Evolutionary conservation across 2,113 vertebrate genomes (phyloP).

Genomic region (Lepisosteus oculatus): DNA sequence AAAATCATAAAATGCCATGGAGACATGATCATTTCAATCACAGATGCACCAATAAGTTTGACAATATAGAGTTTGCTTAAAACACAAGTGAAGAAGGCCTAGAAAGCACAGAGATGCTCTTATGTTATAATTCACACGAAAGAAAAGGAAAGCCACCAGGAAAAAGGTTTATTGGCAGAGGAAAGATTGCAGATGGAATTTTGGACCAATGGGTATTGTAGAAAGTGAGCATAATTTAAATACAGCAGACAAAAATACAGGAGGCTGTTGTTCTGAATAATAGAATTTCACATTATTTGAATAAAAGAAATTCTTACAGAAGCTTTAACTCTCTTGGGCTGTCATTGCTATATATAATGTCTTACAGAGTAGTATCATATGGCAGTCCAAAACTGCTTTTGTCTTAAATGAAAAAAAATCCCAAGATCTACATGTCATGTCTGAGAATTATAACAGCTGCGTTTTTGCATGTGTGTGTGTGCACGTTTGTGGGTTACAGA

Average conservation of each 20-base stretch:
- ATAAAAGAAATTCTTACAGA: too few species aligned
- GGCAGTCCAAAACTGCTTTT: background rate
- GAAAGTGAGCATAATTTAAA: background rate
- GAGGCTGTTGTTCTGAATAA: too few species aligned
- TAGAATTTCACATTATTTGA: too few species aligned
- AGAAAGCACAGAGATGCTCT: constrained; percentile 10
- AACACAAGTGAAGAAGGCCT: background rate
- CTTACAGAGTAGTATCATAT: background rate
- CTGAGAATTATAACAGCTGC: background rate
- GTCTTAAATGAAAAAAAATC: background rate
- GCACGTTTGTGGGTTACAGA: background rate
- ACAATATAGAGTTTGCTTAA: background rate
- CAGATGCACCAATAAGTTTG: constrained; percentile 7
- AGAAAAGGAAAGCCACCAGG: background rate
- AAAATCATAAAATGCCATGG: background rate
- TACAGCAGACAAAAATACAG: background rate
- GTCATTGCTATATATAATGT: background rate
- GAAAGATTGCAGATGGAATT: constrained; percentile 15
- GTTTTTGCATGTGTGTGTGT: background rate
- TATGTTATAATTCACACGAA: constrained; percentile 3
- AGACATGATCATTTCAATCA: constrained; percentile 4
- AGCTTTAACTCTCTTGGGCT: background rate
- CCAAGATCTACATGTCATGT: background rate
- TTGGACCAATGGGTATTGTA: background rate
- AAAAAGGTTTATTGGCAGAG: constrained; percentile 15